Base-by-base conservation (phyloP, 2,113 vertebrate genomes). In the Heteronetta atricapilla region DNA sequence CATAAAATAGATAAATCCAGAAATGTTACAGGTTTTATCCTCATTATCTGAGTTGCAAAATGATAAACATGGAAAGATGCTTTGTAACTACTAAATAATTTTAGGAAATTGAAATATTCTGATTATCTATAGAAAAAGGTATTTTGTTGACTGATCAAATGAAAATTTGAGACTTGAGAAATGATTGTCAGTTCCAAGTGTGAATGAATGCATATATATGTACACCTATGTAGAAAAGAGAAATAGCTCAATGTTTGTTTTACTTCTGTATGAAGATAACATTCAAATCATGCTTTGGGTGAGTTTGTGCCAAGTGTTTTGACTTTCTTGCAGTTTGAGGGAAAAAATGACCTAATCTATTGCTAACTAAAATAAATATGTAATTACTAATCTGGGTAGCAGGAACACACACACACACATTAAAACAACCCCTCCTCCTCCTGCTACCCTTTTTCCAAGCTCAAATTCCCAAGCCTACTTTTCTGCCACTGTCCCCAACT, bases 361-460 rank as follows among this genome's bases (percentile, higher is more conserved):
- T 67, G 22, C 13, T 58, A 58, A 34, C 62, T 58, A 48, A 79
- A 82, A 44, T 50, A 66, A 40, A 79, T 7, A 48, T 11, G 2
- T 33, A 48, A 40, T 42, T 78, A 25, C 11, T 59, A 18, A 33
- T 84, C 74, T 81, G 44, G 4, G 8, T 38, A 33, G 22, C 46
- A 21, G 18, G 44, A 20, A 48, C 46, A 48, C 46, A 48, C 20
- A 48, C 20, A 21, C 42, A 44, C 44, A 19, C 44, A 46, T 46
- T 6, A 38, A 83, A 89, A 3, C 7, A 70, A 48, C 4, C n/a
- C 1, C 8, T n/a, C 42, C 22, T 8, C 2, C 21, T 11, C 1
- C 1, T 6, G 3, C 2, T 4, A 18, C 13, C 50, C 7, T 7
- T 33, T 58, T 55, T n/a, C 20, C 12, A 3, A 8, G 13, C 6